Evolutionary conservation across 2,113 vertebrate species (phyloP), one percentile per base, ranked within the genome.

Genomic region (Dryoscopus gambensis): DNA sequence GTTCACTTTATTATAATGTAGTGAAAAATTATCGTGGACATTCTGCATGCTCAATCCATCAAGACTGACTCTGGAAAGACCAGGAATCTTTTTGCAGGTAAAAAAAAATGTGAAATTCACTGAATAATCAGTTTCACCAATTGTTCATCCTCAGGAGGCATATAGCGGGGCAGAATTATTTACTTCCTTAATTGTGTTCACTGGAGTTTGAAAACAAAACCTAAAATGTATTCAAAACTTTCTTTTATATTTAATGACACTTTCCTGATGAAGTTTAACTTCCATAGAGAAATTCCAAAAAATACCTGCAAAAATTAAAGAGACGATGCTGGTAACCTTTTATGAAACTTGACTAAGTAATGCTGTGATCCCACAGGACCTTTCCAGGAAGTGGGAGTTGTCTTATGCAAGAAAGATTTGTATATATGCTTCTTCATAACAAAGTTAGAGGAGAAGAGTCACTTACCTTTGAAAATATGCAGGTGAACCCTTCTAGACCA

Each of bases 1-100:
- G 96, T 96, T 97, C 89, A 85, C 67, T 98, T 97, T 96, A 95
- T 96, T 96, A 95, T 91, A 97, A 97, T 93, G 86, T 89, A 94
- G 94, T 96, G 93, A 97, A 98, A 98, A 98, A 97, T 94, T 97
- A 92, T 73, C 94, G 76, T 68, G 46, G 87, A 85, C 87, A 70
- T 84, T 70, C 24, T 84, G 92, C 87, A 95, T 97, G 89, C 85
- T 97, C 92, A 60, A 39, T 94, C 89, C 56, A 97, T 97, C 89
- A 96, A 95, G 93, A 94, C 59, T 89, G 42, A 69, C 86, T 84
- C 84, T 95, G 67, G 78, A 97, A 97, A 93, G 60, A 73, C 47
- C 94, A 78, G 64, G 55, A 81, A 91, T 85, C 49, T 91, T 96
- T 97, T 90, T n/a, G 9, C 78, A 95, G 84, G 82, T 96, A 74